Conservation (phyloP, 2,888 invertebrate species). For the Caenorhabditis wallacei region DNA sequence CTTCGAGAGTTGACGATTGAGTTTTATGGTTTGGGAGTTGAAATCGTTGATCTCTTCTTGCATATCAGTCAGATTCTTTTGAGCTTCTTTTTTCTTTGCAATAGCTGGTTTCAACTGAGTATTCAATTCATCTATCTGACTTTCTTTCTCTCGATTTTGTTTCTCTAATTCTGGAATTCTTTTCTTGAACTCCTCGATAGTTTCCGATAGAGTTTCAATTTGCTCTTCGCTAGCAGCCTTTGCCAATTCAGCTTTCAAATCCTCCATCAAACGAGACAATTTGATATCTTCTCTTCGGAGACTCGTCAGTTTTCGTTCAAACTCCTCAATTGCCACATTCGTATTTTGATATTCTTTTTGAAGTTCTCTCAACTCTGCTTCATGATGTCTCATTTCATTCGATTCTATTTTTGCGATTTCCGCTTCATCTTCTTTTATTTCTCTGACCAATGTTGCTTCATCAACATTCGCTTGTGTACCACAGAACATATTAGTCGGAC, state of each 20-base stretch:
- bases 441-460: slow-evolving; percentile 3
- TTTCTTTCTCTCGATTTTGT: background rate
- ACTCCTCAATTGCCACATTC: background rate
- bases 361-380: background rate
- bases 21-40: background rate
- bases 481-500: slow-evolving; percentile 27
- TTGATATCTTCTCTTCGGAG: slow-evolving; percentile 5
- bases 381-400: background rate
- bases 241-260: slow-evolving; percentile 11
- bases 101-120: background rate
- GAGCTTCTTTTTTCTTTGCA: background rate
- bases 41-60: slow-evolving; percentile 12
- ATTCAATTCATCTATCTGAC: background rate
- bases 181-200: slow-evolving; percentile 19
- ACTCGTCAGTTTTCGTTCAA: slow-evolving; percentile 12
- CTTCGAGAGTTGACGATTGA: background rate
- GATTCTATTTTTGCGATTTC: background rate
- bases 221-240: slow-evolving; percentile 21
- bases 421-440: background rate
- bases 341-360: background rate
- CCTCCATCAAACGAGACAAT: background rate
- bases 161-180: slow-evolving; percentile 22
- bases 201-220: slow-evolving; percentile 2
- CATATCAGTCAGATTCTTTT: background rate
- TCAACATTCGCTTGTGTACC: slow-evolving; percentile 1